These are phyloP conservation scores for Drepanosiphum platanoidis DNA, from an alignment of 2,888 invertebrate genomes.

Conservation along the genomic window DNA sequence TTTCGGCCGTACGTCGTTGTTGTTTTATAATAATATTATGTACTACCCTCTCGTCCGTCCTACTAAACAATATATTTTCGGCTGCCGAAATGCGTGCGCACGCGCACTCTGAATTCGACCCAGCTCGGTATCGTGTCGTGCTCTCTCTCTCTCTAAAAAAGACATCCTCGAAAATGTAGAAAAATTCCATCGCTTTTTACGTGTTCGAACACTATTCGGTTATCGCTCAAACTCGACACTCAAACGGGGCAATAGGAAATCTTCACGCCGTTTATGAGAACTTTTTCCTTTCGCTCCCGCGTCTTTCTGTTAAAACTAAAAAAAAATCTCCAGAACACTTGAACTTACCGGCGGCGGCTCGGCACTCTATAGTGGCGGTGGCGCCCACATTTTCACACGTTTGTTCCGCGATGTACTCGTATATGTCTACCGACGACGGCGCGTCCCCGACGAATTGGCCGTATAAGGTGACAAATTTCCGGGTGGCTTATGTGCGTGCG, in stretches of 20 bases:
- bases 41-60: too few species aligned
- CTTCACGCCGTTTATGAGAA: constrained; percentile 31
- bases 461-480: constrained; percentile 26
- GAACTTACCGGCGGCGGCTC: background rate
- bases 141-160: too few species aligned
- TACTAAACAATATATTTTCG: too few species aligned
- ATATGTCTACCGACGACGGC: background rate
- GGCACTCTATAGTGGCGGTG: background rate
- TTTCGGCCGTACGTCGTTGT: too few species aligned
- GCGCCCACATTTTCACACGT: background rate
- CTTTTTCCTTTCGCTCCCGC: background rate
- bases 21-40: too few species aligned
- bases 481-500: background rate
- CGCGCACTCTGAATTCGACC: too few species aligned
- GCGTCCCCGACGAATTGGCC: background rate
- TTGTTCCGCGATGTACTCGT: background rate
- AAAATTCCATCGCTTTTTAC: too few species aligned
- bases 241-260: background rate
- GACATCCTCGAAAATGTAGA: too few species aligned
- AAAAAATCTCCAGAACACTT: background rate
- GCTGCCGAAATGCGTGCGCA: too few species aligned
- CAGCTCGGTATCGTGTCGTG: too few species aligned
- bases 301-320: constrained; percentile 21
- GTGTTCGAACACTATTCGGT: too few species aligned
- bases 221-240: too few species aligned